Evolutionary conservation across 1,140 invertebrate genomes (phyloP).

Genomic region (Gryllus bimaculatus): DNA sequence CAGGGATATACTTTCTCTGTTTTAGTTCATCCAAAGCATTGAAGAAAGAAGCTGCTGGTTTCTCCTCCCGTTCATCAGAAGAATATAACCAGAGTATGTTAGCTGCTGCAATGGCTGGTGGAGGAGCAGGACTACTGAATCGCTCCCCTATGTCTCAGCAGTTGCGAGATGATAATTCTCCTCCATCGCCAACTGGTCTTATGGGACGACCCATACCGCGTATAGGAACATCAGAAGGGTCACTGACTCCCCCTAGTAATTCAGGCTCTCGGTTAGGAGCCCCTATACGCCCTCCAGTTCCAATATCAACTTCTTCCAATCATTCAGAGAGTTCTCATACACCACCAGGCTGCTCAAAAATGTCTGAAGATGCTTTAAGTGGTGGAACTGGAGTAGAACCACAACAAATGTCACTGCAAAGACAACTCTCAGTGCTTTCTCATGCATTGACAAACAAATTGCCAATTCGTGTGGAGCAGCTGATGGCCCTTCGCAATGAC

Average conservation of each 20-base stretch:
- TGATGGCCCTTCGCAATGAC: constrained; percentile 37
- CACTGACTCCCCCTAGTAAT: constrained; percentile 18
- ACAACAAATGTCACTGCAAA: constrained; percentile 19
- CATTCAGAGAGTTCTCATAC: constrained; percentile 23
- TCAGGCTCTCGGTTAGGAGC: constrained; percentile 17
- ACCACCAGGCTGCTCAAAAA: constrained; percentile 11
- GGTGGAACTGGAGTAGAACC: constrained; percentile 4
- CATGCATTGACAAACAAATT: constrained; percentile 38
- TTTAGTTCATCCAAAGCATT: constrained; percentile 49
- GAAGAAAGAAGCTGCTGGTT: constrained; percentile 50
- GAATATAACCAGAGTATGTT: constrained; percentile 21
- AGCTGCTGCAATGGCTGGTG: constrained; percentile 29
- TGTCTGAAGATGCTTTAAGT: background rate
- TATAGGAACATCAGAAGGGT: constrained; percentile 31
- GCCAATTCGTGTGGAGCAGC: constrained; percentile 40
- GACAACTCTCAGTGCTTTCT: constrained; percentile 34
- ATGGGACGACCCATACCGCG: constrained; percentile 25
- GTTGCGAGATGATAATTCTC: background rate
- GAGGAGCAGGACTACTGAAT: background rate
- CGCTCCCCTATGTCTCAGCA: constrained; percentile 5
- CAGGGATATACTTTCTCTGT: background rate
- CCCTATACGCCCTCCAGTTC: constrained; percentile 14
- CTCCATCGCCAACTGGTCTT: constrained; percentile 10
- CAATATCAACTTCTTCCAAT: constrained; percentile 23
- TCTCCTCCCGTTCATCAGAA: constrained; percentile 32